phyloP scores from a whole-genome alignment of 2,888 invertebrate genomes.

The Nemoura dubitans region DNA sequence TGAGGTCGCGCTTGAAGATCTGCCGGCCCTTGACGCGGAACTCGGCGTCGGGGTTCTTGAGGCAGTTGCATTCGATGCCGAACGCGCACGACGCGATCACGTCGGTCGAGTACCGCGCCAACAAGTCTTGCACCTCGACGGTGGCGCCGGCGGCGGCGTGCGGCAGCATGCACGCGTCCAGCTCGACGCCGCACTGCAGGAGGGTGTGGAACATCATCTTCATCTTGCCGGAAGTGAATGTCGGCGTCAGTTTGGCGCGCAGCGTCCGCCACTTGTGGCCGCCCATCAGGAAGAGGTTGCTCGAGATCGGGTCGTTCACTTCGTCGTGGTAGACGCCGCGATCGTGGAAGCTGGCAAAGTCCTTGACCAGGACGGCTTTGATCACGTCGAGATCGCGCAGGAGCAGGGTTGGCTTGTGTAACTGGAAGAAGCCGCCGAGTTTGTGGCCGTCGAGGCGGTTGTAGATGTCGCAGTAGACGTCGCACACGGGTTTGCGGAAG shows the following conservation, averaged over 20 bases:
- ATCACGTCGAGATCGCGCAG: conserved; percentile 17
- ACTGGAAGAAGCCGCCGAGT: conserved; percentile 20
- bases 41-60: conserved; percentile 55
- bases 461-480: background rate
- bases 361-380: conserved; percentile 18
- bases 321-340: conserved; percentile 66
- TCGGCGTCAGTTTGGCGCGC: conserved; percentile 71
- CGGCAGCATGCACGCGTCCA: conserved; percentile 61
- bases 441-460: conserved; percentile 18
- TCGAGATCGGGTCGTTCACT: conserved; percentile 68
- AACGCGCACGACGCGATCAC: conserved; percentile 57
- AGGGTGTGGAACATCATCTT: conserved; percentile 71
- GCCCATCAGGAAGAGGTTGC: conserved; percentile 67
- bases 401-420: conserved; percentile 8
- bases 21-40: conserved; percentile 56
- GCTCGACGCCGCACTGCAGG: conserved; percentile 65
- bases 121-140: conserved; percentile 53
- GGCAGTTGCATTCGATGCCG: conserved; percentile 55
- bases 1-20: conserved; percentile 50
- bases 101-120: conserved; percentile 51
- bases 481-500: background rate
- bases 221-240: conserved; percentile 73
- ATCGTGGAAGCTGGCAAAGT: conserved; percentile 5
- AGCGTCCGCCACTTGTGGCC: conserved; percentile 71
- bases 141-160: conserved; percentile 56